phyloP scores from a whole-genome alignment of 2,797 vertebrate species.

The Rhabdophis nuchalis region DNA sequence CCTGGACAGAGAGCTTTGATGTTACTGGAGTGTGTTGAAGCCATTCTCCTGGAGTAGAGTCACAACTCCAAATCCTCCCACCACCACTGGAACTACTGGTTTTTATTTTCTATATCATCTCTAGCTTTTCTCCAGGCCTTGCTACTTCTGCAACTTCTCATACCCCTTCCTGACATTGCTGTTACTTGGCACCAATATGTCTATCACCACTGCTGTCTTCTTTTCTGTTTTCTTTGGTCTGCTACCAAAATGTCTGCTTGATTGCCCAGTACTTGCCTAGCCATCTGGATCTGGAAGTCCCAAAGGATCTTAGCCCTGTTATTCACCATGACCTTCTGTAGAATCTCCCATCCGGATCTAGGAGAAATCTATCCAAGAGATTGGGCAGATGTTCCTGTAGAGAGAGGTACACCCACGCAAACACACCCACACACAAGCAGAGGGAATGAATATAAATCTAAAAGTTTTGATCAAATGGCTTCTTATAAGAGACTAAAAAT shows the following conservation, averaged over 20 bases:
- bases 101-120: not conserved
- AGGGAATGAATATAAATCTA: not conserved
- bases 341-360: not conserved
- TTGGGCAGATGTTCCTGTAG: not conserved
- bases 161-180: not conserved
- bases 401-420: not conserved
- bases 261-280: not conserved
- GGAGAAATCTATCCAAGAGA: not conserved
- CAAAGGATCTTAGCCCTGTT: not conserved
- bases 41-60: not conserved
- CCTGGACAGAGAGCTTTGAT: not conserved
- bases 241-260: not conserved
- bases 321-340: not conserved
- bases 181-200: not conserved
- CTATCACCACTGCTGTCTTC: not conserved
- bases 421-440: not conserved
- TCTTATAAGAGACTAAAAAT: not conserved
- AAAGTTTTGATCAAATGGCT: not conserved
- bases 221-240: not conserved
- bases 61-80: not conserved
- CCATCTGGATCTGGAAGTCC: not conserved
- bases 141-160: not conserved
- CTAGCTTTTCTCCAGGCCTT: not conserved
- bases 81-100: not conserved
- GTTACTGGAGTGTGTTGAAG: not conserved